Percentiles rank a stretch among this genome's conserved stretches.
These are phyloP conservation scores for Rhysida immarginata DNA, from an alignment of 1,140 invertebrate genomes.

Conservation along the genomic window DNA sequence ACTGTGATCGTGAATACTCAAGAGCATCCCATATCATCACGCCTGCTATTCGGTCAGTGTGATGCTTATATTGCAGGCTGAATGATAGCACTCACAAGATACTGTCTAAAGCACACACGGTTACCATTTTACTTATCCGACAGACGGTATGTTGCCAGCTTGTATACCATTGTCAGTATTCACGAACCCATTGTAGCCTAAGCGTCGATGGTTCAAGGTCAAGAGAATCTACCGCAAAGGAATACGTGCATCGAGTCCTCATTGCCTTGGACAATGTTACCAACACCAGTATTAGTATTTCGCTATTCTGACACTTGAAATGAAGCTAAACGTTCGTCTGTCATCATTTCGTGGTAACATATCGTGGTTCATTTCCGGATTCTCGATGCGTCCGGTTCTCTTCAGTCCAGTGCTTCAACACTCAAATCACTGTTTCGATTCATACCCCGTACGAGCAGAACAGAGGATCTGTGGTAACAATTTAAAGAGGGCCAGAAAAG, in stretches of 20 bases:
- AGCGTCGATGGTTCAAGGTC: not conserved
- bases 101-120: not conserved
- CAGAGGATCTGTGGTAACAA: too few species aligned
- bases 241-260: not conserved
- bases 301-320: not conserved
- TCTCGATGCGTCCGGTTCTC: not conserved
- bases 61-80: not conserved
- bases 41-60: not conserved
- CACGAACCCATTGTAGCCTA: not conserved
- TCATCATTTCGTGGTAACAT: not conserved
- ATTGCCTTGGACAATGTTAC: not conserved
- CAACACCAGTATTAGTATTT: not conserved
- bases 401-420: not conserved
- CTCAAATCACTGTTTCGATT: not conserved
- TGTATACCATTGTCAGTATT: not conserved
- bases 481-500: too few species aligned
- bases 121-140: not conserved
- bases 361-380: not conserved
- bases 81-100: not conserved
- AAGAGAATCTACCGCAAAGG: not conserved
- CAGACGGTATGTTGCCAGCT: not conserved
- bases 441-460: not conserved
- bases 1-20: too few species aligned
- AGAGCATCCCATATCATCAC: not conserved
- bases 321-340: not conserved